Base-by-base conservation (phyloP, 2,797 vertebrate genomes). In the Tokudaia tokunoshimensis region DNA sequence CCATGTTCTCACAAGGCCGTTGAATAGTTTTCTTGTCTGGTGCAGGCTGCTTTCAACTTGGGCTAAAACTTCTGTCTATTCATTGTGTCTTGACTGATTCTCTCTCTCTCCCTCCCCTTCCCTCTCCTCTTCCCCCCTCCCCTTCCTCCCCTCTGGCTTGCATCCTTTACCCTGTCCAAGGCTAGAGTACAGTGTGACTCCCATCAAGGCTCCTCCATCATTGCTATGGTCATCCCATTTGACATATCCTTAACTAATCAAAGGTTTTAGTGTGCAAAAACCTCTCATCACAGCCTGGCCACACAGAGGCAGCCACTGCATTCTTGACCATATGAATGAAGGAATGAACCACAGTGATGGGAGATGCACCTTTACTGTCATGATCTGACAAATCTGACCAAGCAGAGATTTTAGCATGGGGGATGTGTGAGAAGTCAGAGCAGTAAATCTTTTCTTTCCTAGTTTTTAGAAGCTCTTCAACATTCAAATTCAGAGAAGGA, bases 391-490 rank as follows among this genome's bases (percentile, higher is more conserved):
- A 88, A 22, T 59, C 52, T 78, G 22, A 79, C 63, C 11, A 63
- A 83, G 15, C 34, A 91, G 88, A 96, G 70, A 34, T 87, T 94
- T 93, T 95, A 29, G 80, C 67, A 65, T 52, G 63, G 55, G 7
- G 13, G 74, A 61, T 41, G 37, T 91, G 10, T 31, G 9, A 57
- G 37, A 96, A 95, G 37, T 61, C 52, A 95, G 67, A 50, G 63
- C 24, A 84, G 12, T 20, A 89, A 89, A 89, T 78, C 75, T 75
- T 5, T 91, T 80, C 15, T 72, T 92, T 92, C 20, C 29, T 74
- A 19, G 93, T 94, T 92, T n/a, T 89, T 74, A 91, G 85, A 94
- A 76, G 52, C 76, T 90, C 34, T 82, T 81, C 3, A 92, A 70
- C 20, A 91, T 6, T 91, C 26, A 65, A 84, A 87, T 80, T 88